Percentiles rank a stretch among this genome's conserved stretches.
Evolutionary conservation across 1,140 invertebrate genomes (phyloP).

Genomic region (Stratiolaelaps scimitus): DNA sequence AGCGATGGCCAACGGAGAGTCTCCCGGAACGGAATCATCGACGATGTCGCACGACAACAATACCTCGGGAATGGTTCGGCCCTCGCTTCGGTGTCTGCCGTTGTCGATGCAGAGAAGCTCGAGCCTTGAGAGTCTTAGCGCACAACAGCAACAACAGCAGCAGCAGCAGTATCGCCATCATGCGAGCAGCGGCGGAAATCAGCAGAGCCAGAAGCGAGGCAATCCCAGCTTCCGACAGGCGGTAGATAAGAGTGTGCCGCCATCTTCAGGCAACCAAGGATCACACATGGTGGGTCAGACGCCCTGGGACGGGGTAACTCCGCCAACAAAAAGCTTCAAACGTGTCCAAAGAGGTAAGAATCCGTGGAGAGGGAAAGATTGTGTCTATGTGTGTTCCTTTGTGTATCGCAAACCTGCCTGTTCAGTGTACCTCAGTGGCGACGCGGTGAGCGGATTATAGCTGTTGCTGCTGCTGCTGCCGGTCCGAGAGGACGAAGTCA

Average conservation of each 20-base stretch:
- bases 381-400: too few relatives aligned
- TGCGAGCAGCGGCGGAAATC: too few relatives aligned
- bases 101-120: conserved; percentile 23
- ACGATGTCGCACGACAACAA: conserved; percentile 13
- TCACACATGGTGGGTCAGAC: not conserved
- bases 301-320: conserved; percentile 9
- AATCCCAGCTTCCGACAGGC: conserved; percentile 23
- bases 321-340: conserved; percentile 23
- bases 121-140: conserved; percentile 22
- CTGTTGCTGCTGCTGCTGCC: too few relatives aligned
- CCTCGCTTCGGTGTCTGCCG: conserved; percentile 14
- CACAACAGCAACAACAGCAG: too few relatives aligned
- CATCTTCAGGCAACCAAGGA: too few relatives aligned
- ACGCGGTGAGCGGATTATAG: too few relatives aligned
- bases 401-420: too few relatives aligned
- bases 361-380: not conserved
- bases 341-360: conserved; percentile 13
- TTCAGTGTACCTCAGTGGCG: too few relatives aligned
- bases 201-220: conserved; percentile 12
- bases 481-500: too few relatives aligned
- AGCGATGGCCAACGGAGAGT: conserved; percentile 25
- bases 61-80: not conserved
- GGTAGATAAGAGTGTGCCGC: conserved; percentile 7
- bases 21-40: conserved; percentile 16
- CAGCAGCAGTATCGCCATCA: too few relatives aligned